Evolutionary conservation across 1,140 invertebrate species (phyloP).

Genomic region (Drosophila nikananu): DNA sequence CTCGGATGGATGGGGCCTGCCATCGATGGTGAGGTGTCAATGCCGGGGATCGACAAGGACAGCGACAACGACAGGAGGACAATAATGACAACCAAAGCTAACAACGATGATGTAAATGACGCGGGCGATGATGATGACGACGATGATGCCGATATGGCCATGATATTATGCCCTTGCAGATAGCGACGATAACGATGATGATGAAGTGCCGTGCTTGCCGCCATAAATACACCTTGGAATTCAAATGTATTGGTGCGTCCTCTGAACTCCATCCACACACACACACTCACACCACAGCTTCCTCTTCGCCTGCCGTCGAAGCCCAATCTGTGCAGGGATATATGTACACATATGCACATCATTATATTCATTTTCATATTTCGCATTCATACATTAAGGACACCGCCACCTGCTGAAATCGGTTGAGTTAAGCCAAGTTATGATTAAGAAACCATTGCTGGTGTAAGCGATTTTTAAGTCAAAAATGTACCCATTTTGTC

Average conservation of each 20-base stretch:
- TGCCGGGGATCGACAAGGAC: conserved; percentile 36
- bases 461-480: no score
- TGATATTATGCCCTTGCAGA: conserved; percentile 18
- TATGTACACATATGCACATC: conserved; percentile 24
- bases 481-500: no score
- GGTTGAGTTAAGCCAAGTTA: no score
- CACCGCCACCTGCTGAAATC: conserved; percentile 18
- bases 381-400: conserved; percentile 43
- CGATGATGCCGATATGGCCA: conserved; percentile 11
- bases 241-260: conserved; percentile 47
- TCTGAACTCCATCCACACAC: conserved; percentile 1
- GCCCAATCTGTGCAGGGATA: conserved; percentile 34
- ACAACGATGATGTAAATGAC: conserved; percentile 45
- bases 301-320: conserved; percentile 37
- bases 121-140: conserved; percentile 18
- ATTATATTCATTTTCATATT: conserved; percentile 50
- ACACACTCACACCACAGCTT: conserved; percentile 8
- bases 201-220: conserved; percentile 48
- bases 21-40: conserved; percentile 59
- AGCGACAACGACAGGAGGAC: conserved; percentile 15
- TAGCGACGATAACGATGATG: conserved; percentile 32
- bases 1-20: conserved; percentile 7
- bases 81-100: conserved; percentile 63
- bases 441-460: no score
- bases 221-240: conserved; percentile 67